Evolutionary conservation across 2,113 vertebrate genomes (phyloP), one percentile per base, ranked within the genome.

Genomic region (Panthera tigris): DNA sequence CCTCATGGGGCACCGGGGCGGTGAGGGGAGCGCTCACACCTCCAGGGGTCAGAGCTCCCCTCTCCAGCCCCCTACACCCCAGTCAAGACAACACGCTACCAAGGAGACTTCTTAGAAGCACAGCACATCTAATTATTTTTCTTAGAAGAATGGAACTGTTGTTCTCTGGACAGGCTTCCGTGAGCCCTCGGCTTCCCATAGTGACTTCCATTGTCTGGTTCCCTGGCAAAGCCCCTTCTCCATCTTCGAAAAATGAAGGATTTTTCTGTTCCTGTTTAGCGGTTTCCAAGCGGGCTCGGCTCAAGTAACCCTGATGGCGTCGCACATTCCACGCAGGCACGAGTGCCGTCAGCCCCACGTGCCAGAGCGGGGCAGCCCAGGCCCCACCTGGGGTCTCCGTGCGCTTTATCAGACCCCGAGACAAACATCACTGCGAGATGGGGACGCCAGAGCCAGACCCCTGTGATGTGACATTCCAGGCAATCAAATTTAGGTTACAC

Each of bases 321-420:
- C 4, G 0, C 19, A 18, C 29, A 50, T 11, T n/a, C 66, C 79
- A 21, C 4, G 1, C 1, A 1, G 29, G 69, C 2, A 25, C 45
- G 69, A 61, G 33, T 0, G 0, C n/a, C 0, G 2, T 7, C 16
- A 29, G 31, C 13, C 68, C 48, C 3, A 6, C 7, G 1, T 39
- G 73, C 7, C 68, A 10, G 41, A 5, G 55, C 2, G 0, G 23
- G 73, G 29, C 31, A 29, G 27, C 29, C 29, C 14, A 29, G 9
- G 39, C 21, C 21, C 4, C 12, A 15, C 63, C 31, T 1, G 11
- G 45, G 18, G 5, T 13, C 1, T 6, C 11, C 0, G 2, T 21
- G 39, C 2, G 25, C 78, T 71, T 16, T 2, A 73, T 11, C n/a
- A 45, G 33, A 48, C 27, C 68, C 39, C 1, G 0, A 29, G 29